Percentiles rank a stretch among this genome's conserved stretches.
These are phyloP conservation scores for Mythimna ferrago DNA, from an alignment of 2,888 invertebrate genomes.

Conservation along the genomic window DNA sequence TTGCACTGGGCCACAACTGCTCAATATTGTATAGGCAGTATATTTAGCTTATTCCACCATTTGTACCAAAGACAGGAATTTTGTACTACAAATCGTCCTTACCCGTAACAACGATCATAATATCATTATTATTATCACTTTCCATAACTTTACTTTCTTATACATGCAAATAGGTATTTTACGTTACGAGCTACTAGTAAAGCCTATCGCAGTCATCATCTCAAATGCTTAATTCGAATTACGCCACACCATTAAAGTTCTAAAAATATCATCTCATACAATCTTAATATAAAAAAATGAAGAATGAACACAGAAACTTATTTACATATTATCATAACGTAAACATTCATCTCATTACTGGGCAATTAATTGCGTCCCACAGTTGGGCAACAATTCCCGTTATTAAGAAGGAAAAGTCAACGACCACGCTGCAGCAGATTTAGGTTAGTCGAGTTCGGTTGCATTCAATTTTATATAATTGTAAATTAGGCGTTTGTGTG, in stretches of 20 bases:
- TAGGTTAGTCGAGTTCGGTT: conserved; percentile 41
- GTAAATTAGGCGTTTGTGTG: neutral
- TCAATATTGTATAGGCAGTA: too few species aligned
- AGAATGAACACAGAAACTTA: conserved; percentile 28
- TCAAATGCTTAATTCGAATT: neutral
- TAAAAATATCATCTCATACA: conserved; percentile 24
- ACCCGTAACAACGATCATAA: too few species aligned
- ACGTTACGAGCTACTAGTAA: neutral
- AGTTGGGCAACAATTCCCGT: conserved; percentile 54
- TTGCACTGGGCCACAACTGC: too few species aligned
- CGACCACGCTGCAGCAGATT: conserved; percentile 24
- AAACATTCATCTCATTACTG: conserved; percentile 38
- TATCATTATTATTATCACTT: too few species aligned
- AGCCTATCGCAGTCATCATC: neutral
- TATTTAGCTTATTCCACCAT: too few species aligned
- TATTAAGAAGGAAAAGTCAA: conserved; percentile 45
- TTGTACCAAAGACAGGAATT: too few species aligned
- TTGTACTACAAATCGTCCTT: too few species aligned
- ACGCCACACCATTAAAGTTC: neutral
- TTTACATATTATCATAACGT: conserved; percentile 43
- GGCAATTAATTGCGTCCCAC: conserved; percentile 25
- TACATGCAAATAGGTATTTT: neutral
- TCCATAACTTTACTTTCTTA: too few species aligned
- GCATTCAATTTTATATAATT: conserved; percentile 19
- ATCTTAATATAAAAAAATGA: conserved; percentile 18